These are phyloP conservation scores for Drosophila nr. medialis DNA, from an alignment of 2,888 invertebrate species.

Conservation along the genomic window DNA sequence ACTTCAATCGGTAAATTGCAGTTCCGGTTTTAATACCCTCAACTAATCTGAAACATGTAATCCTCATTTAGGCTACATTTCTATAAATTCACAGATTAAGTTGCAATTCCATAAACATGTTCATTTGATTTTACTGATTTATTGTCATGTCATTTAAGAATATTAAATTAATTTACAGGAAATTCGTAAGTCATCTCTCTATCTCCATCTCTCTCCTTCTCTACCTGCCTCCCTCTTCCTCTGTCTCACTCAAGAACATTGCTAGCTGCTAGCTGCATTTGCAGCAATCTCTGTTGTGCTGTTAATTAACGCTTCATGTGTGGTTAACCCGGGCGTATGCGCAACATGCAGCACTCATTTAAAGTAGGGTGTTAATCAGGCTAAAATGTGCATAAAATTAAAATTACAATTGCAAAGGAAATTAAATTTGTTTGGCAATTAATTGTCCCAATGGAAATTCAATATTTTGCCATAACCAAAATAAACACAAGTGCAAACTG, in stretches of 20 bases:
- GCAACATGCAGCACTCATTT: slow-evolving; percentile 23
- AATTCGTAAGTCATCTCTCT: neutral
- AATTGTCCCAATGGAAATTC: neutral
- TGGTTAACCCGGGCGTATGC: slow-evolving; percentile 52
- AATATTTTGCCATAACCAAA: neutral
- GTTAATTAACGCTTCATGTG: slow-evolving; percentile 52
- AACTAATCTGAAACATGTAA: too few species aligned
- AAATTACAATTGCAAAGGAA: slow-evolving; percentile 7
- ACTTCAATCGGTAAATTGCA: too few species aligned
- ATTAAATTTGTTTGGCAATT: slow-evolving; percentile 10
- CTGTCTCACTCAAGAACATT: neutral
- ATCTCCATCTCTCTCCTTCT: neutral
- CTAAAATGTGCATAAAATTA: slow-evolving; percentile 6
- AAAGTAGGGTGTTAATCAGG: slow-evolving; percentile 5
- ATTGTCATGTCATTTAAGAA: too few species aligned
- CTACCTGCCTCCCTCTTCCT: rapidly evolving
- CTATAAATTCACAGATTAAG: neutral
- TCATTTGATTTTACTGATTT: neutral
- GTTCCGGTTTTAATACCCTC: too few species aligned
- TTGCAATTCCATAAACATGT: neutral
- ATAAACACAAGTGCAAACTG: neutral
- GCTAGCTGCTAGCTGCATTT: slow-evolving; percentile 12
- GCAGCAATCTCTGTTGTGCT: slow-evolving; percentile 2
- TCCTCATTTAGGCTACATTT: neutral
- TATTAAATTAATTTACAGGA: neutral